These are phyloP conservation scores for Australoheros scitulus DNA, from an alignment of 2,113 vertebrate genomes.

Conservation along the genomic window DNA sequence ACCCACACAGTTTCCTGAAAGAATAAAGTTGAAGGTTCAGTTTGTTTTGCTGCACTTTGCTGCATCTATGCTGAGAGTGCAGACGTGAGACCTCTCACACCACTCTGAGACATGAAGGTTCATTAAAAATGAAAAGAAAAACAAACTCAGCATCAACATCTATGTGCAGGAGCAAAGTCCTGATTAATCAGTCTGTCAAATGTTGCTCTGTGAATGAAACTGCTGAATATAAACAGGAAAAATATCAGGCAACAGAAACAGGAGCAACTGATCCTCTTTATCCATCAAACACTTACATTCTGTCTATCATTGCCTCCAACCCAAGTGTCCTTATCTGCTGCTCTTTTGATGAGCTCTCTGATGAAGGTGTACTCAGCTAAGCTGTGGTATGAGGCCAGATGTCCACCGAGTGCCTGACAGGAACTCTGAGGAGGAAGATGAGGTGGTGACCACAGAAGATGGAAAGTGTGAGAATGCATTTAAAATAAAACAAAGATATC, in stretches of 20 bases:
- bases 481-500: too few species aligned
- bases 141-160: not conserved
- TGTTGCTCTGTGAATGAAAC: not conserved
- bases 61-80: not conserved
- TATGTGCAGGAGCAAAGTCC: not conserved
- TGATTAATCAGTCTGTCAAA: not conserved
- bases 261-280: not conserved
- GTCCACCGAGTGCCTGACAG: fast-evolving
- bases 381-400: not conserved
- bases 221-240: not conserved
- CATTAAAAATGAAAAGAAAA: too few species aligned
- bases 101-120: not conserved
- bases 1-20: not conserved
- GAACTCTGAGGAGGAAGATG: not conserved
- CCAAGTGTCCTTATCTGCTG: not conserved
- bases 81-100: not conserved
- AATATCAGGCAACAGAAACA: not conserved
- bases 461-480: too few species aligned
- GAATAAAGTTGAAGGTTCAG: not conserved
- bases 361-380: not conserved
- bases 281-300: not conserved
- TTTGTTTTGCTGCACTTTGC: not conserved
- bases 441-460: not conserved
- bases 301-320: not conserved
- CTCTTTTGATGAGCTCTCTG: not conserved